These are phyloP conservation scores for Brotogeris chrysoptera DNA, from an alignment of 2,797 vertebrate genomes.

Conservation along the genomic window DNA sequence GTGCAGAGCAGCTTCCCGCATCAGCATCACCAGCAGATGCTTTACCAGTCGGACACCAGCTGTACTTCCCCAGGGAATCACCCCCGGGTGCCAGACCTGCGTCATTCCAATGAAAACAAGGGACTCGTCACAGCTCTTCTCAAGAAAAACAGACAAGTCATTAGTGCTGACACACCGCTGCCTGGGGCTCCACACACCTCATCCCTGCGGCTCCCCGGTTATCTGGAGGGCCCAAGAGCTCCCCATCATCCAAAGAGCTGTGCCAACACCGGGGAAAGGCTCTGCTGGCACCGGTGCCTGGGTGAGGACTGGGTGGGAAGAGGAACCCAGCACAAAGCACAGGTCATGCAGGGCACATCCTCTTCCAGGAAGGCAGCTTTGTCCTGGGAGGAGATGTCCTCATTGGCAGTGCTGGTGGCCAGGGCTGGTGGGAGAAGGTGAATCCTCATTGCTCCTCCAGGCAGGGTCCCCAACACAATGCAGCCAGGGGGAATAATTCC, in stretches of 20 bases:
- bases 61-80: neutral
- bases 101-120: neutral
- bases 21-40: neutral
- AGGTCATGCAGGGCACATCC: neutral
- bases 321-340: neutral
- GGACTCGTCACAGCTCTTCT: neutral
- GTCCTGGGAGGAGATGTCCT: neutral
- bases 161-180: rapidly evolving
- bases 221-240: neutral
- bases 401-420: rapidly evolving
- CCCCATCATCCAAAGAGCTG: rapidly evolving
- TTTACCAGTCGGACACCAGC: rapidly evolving
- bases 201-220: neutral
- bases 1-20: neutral
- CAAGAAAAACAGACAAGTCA: neutral
- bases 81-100: rapidly evolving
- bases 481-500: neutral
- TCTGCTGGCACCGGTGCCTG: neutral
- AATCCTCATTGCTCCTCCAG: rapidly evolving
- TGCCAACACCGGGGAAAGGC: neutral
- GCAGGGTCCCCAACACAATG: rapidly evolving
- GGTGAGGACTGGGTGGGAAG: neutral
- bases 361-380: neutral
- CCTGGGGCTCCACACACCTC: neutral
- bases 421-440: neutral